These are phyloP conservation scores for Phasianus colchicus DNA, from an alignment of 2,113 vertebrate species.

Conservation along the genomic window DNA sequence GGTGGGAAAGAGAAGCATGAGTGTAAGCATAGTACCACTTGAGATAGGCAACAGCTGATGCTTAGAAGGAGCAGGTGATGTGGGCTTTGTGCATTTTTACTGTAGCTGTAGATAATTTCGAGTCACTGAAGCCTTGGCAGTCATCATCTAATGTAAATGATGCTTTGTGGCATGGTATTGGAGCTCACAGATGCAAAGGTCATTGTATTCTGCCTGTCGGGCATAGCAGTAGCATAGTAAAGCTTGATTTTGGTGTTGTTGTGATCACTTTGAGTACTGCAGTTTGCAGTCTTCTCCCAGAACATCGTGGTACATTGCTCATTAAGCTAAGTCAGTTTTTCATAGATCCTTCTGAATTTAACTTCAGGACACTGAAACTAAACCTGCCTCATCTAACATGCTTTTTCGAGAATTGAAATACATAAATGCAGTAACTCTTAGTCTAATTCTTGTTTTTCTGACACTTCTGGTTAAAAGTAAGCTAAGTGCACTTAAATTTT, in stretches of 20 bases:
- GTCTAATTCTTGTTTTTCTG: not conserved
- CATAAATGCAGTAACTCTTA: not conserved
- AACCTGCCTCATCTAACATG: not conserved
- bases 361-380: not conserved
- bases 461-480: not conserved
- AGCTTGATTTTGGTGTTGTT: not conserved
- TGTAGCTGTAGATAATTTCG: slow-evolving; percentile 54
- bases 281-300: not conserved
- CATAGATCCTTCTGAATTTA: not conserved
- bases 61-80: slow-evolving; percentile 53
- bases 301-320: not conserved
- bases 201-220: not conserved
- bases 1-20: slow-evolving; percentile 36
- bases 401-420: not conserved
- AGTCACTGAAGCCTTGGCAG: slow-evolving; percentile 14
- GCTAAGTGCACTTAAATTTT: not conserved
- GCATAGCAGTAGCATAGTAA: not conserved
- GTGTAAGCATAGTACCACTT: slow-evolving; percentile 77
- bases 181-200: not conserved
- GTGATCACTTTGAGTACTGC: slow-evolving; percentile 25
- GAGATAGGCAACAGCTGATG: slow-evolving; percentile 54
- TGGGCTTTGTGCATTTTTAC: slow-evolving; percentile 41
- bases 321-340: not conserved
- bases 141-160: not conserved
- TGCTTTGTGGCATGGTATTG: not conserved